Conservation (phyloP, 2,113 vertebrate genomes). For the Anthoscopus minutus region DNA sequence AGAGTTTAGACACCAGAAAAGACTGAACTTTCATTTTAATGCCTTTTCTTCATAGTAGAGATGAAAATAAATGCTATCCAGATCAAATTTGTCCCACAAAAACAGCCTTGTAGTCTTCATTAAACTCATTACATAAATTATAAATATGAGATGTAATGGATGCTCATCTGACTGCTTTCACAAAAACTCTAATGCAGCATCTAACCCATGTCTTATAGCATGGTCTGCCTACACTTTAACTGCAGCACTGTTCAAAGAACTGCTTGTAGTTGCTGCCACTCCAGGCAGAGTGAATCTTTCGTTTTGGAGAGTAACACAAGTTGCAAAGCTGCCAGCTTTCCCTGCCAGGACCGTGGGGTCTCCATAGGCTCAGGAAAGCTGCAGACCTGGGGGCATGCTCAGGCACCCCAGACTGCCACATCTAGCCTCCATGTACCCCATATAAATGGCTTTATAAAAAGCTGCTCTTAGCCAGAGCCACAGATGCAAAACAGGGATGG, state of each 20-base stretch:
- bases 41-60: not conserved
- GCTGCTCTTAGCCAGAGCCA: not conserved
- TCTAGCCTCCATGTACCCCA: fast-evolving
- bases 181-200: not conserved
- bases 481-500: too few species aligned
- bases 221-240: not conserved
- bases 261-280: not conserved
- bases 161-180: not conserved
- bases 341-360: fast-evolving
- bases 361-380: not conserved
- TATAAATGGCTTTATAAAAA: not conserved
- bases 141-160: not conserved
- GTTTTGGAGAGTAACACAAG: not conserved
- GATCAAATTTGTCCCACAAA: not conserved
- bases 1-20: too few species aligned
- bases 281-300: too few species aligned
- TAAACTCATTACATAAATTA: not conserved
- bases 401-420: not conserved
- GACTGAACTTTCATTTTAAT: not conserved
- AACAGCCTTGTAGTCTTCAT: not conserved
- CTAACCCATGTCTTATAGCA: not conserved
- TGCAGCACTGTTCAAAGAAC: not conserved
- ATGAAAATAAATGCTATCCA: not conserved
- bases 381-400: not conserved
- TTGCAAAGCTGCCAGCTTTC: not conserved